Evolutionary conservation across 2,113 vertebrate species (phyloP).

Genomic region (Artemisiospiza belli): DNA sequence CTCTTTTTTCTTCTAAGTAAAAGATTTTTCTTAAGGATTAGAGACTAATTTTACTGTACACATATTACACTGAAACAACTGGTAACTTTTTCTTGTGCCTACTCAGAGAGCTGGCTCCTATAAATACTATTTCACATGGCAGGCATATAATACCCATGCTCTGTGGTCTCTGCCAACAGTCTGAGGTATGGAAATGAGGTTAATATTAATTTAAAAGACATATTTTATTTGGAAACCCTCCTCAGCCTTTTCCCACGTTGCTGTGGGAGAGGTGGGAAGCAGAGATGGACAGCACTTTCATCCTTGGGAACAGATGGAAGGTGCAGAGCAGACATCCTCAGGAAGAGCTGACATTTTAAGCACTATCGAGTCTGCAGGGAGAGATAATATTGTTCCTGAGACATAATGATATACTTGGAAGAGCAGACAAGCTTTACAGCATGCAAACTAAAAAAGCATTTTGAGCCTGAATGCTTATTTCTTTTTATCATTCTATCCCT

Average conservation of each 20-base stretch:
- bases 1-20: background rate
- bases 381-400: background rate
- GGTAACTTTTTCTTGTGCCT: background rate
- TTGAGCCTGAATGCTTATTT: background rate
- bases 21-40: background rate
- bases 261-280: background rate
- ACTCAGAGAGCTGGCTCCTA: background rate
- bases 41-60: background rate
- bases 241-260: background rate
- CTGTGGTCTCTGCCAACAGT: background rate
- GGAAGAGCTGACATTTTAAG: slow-evolving; percentile 11
- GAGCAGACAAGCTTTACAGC: background rate
- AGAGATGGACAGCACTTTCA: background rate
- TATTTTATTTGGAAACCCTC: background rate
- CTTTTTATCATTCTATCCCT: background rate
- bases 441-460: background rate
- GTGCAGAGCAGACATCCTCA: background rate
- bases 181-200: background rate
- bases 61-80: background rate
- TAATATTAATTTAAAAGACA: background rate
- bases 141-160: background rate
- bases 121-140: background rate
- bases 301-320: background rate
- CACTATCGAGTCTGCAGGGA: background rate
- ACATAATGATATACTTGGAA: background rate